Percentiles rank a stretch among this genome's conserved stretches.
phyloP scores from a whole-genome alignment of 1,140 invertebrate genomes.

The Gryon sp. region DNA sequence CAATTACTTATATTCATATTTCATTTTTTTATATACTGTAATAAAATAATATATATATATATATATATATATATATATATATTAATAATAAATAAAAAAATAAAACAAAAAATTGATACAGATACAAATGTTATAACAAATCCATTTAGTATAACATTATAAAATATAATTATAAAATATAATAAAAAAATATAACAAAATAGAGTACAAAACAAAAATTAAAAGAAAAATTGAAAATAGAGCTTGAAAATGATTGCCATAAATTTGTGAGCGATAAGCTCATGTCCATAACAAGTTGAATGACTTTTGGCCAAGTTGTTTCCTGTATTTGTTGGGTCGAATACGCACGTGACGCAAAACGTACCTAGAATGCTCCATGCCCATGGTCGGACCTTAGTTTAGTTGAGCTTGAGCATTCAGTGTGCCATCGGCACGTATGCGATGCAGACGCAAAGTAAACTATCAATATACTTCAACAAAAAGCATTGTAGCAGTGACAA shows the following conservation, averaged over 20 bases:
- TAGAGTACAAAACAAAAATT: no score
- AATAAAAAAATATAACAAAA: no score
- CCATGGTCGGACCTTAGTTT: slow-evolving; percentile 4
- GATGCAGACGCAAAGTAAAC: slow-evolving; percentile 56
- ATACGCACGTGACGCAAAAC: slow-evolving; percentile 54
- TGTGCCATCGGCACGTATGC: slow-evolving; percentile 48
- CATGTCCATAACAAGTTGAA: slow-evolving; percentile 25
- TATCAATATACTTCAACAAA: slow-evolving; percentile 10
- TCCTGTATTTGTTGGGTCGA: slow-evolving; percentile 39
- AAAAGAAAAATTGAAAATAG: no score
- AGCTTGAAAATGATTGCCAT: slow-evolving; percentile 5
- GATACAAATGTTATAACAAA: no score
- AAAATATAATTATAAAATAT: no score
- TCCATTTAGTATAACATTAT: no score
- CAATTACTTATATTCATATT: no score
- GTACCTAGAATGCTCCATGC: slow-evolving; percentile 48
- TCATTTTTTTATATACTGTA: no score
- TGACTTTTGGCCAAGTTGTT: slow-evolving; percentile 44
- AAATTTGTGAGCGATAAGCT: slow-evolving; percentile 40
- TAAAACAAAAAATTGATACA: no score
- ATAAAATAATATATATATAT: no score
- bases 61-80: no score
- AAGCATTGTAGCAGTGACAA: slow-evolving; percentile 23
- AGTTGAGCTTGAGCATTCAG: slow-evolving; percentile 23
- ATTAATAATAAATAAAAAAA: no score